These are phyloP conservation scores for Rhombomys opimus DNA, from an alignment of 2,113 vertebrate genomes.

Conservation along the genomic window DNA sequence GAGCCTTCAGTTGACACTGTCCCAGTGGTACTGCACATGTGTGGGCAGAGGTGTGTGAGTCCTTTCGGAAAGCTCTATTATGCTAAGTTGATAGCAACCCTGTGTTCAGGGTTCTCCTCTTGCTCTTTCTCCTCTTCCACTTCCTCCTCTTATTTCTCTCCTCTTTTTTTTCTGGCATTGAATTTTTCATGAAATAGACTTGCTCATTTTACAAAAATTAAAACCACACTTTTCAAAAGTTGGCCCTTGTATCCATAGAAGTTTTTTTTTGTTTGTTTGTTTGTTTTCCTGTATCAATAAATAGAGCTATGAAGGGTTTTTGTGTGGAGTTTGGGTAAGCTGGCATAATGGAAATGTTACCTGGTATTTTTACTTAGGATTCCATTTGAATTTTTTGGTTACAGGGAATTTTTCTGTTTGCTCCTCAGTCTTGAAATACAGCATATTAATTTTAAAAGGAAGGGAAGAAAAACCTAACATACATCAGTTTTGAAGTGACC, in stretches of 20 bases:
- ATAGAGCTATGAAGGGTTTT: slow-evolving; percentile 73
- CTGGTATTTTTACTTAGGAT: slow-evolving; percentile 77
- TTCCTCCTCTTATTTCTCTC: neutral
- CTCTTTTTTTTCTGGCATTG: neutral
- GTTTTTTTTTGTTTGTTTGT: slow-evolving; percentile 76
- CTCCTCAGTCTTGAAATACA: slow-evolving; percentile 44
- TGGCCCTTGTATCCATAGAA: slow-evolving; percentile 75
- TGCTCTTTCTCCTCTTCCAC: neutral
- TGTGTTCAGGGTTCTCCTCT: neutral
- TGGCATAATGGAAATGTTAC: slow-evolving; percentile 70
- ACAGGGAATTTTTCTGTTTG: slow-evolving; percentile 65
- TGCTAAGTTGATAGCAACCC: slow-evolving; percentile 44
- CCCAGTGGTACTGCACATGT: slow-evolving; percentile 38
- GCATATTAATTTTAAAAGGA: slow-evolving; percentile 63
- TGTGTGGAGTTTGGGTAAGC: slow-evolving; percentile 68
- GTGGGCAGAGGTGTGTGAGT: slow-evolving; percentile 65
- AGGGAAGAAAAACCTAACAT: slow-evolving; percentile 35
- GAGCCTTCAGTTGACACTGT: neutral
- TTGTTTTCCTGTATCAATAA: slow-evolving; percentile 37
- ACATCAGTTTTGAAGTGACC: slow-evolving; percentile 56
- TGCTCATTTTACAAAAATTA: slow-evolving; percentile 79
- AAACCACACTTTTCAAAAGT: slow-evolving; percentile 76
- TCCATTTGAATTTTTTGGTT: slow-evolving; percentile 79
- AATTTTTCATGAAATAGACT: slow-evolving; percentile 73
- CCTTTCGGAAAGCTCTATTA: slow-evolving; percentile 63